phyloP scores from a whole-genome alignment of 2,888 invertebrate species.

The Auanema freiburgensis region DNA sequence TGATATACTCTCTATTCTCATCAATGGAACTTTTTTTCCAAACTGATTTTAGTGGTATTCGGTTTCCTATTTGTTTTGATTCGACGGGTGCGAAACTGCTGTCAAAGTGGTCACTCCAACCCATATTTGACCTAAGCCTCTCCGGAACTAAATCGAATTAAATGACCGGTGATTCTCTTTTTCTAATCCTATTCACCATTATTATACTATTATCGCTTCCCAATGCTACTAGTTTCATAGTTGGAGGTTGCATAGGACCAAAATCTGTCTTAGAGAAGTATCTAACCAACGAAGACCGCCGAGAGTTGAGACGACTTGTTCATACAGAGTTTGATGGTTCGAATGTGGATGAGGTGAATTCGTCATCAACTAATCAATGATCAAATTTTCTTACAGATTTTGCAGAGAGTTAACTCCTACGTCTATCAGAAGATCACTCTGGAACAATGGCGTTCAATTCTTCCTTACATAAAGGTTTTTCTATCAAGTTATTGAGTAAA shows the following conservation, averaged over 20 bases:
- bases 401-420: constrained; percentile 28
- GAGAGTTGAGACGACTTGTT: constrained; percentile 37
- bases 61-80: constrained; percentile 5
- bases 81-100: background rate
- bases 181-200: background rate
- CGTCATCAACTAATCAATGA: background rate
- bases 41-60: background rate
- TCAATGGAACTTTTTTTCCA: background rate
- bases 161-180: background rate
- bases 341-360: constrained; percentile 30
- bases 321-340: constrained; percentile 45
- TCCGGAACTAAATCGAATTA: too few species aligned
- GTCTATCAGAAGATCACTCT: constrained; percentile 31
- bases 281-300: constrained; percentile 35
- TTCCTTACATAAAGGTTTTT: constrained; percentile 10
- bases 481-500: background rate
- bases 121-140: too few species aligned
- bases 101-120: background rate
- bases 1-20: too few species aligned
- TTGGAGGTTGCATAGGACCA: constrained; percentile 49
- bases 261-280: constrained; percentile 40
- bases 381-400: background rate
- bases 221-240: constrained; percentile 27
- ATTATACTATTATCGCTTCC: constrained; percentile 11
- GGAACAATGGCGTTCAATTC: constrained; percentile 33